Conservation (phyloP, 2,113 vertebrate species). For the Myiopsitta monachus region DNA sequence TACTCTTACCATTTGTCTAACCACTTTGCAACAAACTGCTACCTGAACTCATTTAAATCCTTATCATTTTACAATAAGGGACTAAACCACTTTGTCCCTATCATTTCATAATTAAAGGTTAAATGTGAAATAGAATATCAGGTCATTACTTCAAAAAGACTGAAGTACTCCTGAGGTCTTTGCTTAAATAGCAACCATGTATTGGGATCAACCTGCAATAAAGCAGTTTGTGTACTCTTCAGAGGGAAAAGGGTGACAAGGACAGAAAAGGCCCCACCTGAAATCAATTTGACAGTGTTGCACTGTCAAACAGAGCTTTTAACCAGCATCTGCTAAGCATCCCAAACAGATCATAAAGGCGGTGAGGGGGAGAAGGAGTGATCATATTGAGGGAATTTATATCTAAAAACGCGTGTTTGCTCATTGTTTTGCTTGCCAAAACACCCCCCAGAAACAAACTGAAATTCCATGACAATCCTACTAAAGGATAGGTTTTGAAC, state of each 20-base stretch:
- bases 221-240: background rate
- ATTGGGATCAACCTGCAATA: background rate
- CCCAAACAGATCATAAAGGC: background rate
- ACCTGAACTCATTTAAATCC: background rate
- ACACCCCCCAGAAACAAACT: rapidly evolving
- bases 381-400: background rate
- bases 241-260: background rate
- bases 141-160: background rate
- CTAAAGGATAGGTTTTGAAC: background rate
- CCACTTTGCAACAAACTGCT: background rate
- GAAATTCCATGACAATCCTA: background rate
- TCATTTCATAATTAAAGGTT: background rate
- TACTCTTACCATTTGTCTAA: background rate
- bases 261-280: background rate
- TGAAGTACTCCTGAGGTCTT: background rate
- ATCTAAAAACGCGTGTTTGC: background rate
- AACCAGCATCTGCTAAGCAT: background rate
- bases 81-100: background rate
- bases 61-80: background rate
- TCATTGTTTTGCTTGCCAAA: background rate
- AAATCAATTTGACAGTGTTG: background rate
- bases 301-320: background rate
- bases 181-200: background rate
- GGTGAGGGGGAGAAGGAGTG: background rate
- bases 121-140: background rate